Evolutionary conservation across 1,140 invertebrate species (phyloP).

Genomic region (honey bee (Apis mellifera)): DNA sequence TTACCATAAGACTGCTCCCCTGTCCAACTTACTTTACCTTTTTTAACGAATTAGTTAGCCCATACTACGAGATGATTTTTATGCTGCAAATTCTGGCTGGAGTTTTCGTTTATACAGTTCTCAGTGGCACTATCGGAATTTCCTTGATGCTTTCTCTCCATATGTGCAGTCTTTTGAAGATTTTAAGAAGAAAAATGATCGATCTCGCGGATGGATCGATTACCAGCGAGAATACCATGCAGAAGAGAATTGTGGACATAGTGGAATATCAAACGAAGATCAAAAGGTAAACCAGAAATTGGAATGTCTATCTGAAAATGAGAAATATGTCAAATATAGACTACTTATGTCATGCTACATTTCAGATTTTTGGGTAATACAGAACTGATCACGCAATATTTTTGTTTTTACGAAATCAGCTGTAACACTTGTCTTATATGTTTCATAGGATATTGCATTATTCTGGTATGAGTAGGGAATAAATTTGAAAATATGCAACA

Average conservation of each 20-base stretch:
- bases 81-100: constrained; percentile 54
- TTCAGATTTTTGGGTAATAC: background rate
- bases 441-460: background rate
- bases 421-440: background rate
- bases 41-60: constrained; percentile 48
- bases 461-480: background rate
- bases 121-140: constrained; percentile 47
- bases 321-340: background rate
- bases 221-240: background rate
- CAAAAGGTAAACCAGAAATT: background rate
- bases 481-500: too few species aligned
- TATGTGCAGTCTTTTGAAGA: constrained; percentile 63
- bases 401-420: background rate
- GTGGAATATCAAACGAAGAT: background rate
- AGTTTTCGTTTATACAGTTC: constrained; percentile 57
- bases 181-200: constrained; percentile 56
- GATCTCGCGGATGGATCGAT: background rate
- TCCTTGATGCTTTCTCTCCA: constrained; percentile 67
- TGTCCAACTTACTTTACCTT: constrained; percentile 51
- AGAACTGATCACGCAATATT: background rate
- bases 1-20: constrained; percentile 39
- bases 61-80: constrained; percentile 61
- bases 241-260: background rate
- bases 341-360: background rate
- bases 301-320: too few species aligned